Base-by-base conservation (phyloP, 2,113 vertebrate genomes). In the Tylochromis polylepis region DNA sequence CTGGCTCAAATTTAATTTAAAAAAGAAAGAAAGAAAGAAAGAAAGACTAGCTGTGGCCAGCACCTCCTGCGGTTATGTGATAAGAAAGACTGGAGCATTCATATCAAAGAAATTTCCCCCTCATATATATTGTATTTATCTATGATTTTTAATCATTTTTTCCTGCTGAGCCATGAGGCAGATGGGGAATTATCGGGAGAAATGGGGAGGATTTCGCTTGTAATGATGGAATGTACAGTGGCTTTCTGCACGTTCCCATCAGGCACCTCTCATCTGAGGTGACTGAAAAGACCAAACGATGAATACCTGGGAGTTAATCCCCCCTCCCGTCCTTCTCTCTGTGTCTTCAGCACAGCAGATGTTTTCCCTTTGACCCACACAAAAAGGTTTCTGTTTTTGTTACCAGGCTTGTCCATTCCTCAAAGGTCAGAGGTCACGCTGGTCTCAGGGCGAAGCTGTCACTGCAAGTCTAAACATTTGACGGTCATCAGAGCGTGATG, bases 311-410 rank as follows among this genome's bases (percentile, higher is more conserved):
- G 51, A 92, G 83, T 87, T 91, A 88, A 92, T 85, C 90, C 93
- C 93, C 80, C 80, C 57, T 85, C 92, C 91, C 83, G 80, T 55
- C 15, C 82, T 70, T 79, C 57, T 79, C 83, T 81, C 84, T 36
- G 55, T 89, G 87, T 93, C 91, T 84, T 91, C 60, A 59, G 60
- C 57, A 80, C 82, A 88, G 92, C 94, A 96, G 95, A 95, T 95
- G 95, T 94, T 95, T 95, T 94, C 85, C 84, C 89, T 94, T 94
- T 93, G 90, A 94, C 85, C 83, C 5, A 9, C 82, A 95, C 95
- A 95, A 95, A 95, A 96, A 94, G 94, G 86, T 79, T 83, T 90
- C 81, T 95, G 94, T 96, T 95, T 96, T 94, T 94, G 91, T 94
- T 93, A 93, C 88, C 89, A 91, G 90, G 85, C 87, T 87, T 62